Base-by-base conservation (phyloP, 2,888 invertebrate species). In the Plebejus anna region DNA sequence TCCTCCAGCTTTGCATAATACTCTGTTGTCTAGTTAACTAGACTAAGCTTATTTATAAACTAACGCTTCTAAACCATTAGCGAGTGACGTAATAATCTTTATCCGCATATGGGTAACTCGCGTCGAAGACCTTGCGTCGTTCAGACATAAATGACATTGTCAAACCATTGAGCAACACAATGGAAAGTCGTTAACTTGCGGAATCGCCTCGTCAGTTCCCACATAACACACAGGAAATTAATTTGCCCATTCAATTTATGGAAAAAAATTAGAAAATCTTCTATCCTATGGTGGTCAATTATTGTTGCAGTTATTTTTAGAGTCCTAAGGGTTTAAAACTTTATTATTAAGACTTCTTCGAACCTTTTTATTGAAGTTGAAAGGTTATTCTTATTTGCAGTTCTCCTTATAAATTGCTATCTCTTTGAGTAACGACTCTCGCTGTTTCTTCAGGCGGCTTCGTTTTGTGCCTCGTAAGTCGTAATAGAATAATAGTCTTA, bases 151-250 rank as follows among this genome's bases (percentile, higher is more conserved):
- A 73, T 51, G 73, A 51, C 32, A 73, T 55, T 47, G 72, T 73
- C 73, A 55, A 73, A 55, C 51, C 16, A 73, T 73, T 55, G 73
- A 73, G 55, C 7, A 13, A 6, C 55, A 73, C 73, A 73, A 73
- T 73, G 73, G 28, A 73, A 73, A 73, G 51, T 55, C 73, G 16
- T 55, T 51, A 73, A n/a, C 51, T 73, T 55, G 32, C 73, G 73
- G 73, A 73, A 73, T 55, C 42, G 73, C 51, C 1, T 28, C 72
- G 72, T 72, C 72, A 51, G 55, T 73, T 73, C 73, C 73, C 73
- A 73, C 73, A 73, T 32, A 66, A 51, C 22, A 22, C 72, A 51
- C 73, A 55, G 51, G 73, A 73, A 73, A 73, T 55, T 51, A 73
- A 51, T 51, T 73, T 66, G 66, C 13, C 66, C 32, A 13, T 66